Conservation (phyloP, 2,888 invertebrate species). For the Melanostoma scalare region DNA sequence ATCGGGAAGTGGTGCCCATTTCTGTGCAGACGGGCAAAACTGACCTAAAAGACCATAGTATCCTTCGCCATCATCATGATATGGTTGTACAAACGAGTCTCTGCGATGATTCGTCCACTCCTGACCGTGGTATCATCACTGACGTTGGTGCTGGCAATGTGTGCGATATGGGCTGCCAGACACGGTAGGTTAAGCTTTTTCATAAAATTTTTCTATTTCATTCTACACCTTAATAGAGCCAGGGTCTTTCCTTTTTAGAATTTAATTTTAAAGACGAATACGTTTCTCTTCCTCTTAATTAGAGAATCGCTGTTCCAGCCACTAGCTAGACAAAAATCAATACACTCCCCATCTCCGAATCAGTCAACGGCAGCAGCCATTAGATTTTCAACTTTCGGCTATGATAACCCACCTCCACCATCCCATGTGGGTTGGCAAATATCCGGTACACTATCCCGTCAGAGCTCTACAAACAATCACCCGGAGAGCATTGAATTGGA, state of each 20-base stretch:
- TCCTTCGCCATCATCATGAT: conserved; percentile 79
- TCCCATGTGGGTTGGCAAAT: conserved; percentile 61
- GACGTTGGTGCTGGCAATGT: conserved; percentile 82
- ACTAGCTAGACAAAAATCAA: conserved; percentile 80
- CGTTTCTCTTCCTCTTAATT: conserved; percentile 78
- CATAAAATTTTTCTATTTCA: conserved; percentile 1
- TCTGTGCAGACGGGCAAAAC: conserved; percentile 78
- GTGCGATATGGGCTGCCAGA: conserved; percentile 91
- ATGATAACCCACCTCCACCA: conserved; percentile 77
- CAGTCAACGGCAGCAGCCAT: conserved; percentile 76
- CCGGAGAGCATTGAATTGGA: conserved; percentile 79
- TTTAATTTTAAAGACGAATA: conserved; percentile 10
- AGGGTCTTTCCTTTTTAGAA: conserved; percentile 14
- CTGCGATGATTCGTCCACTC: conserved; percentile 74
- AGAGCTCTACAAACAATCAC: conserved; percentile 73
- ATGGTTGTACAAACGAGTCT: conserved; percentile 80
- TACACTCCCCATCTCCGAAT: conserved; percentile 78
- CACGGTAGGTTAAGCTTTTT: conserved; percentile 85
- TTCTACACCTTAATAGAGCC: neutral
- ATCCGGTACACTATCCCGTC: conserved; percentile 75
- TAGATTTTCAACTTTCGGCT: conserved; percentile 82
- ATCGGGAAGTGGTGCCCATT: conserved; percentile 80
- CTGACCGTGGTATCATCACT: conserved; percentile 67
- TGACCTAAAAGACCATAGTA: conserved; percentile 80
- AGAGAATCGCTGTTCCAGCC: conserved; percentile 80